phyloP scores from a whole-genome alignment of 2,888 invertebrate species.

The Polyommatus iphigenia region DNA sequence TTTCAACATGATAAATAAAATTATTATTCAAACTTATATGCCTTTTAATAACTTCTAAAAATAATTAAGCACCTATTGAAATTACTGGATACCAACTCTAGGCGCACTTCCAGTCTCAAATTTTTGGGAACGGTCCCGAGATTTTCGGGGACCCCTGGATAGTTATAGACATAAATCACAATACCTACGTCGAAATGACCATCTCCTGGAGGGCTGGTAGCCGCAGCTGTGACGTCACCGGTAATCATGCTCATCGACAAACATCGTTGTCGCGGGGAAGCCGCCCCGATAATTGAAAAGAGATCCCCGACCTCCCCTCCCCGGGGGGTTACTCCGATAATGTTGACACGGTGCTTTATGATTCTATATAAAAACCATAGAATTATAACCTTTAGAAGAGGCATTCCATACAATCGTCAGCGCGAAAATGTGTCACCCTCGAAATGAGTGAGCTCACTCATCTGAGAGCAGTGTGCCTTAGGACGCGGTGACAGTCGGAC shows the following conservation, averaged over 20 bases:
- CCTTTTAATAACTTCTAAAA: neutral
- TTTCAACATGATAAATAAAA: neutral
- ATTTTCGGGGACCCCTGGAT: neutral
- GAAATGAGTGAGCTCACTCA: too few species aligned
- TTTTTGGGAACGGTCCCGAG: neutral
- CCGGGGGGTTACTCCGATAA: neutral
- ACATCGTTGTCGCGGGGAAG: neutral
- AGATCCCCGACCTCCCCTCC: neutral
- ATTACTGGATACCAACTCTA: too few species aligned
- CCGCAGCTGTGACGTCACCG: neutral
- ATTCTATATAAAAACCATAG: slow-evolving; percentile 2
- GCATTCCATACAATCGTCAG: too few species aligned
- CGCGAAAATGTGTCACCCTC: too few species aligned
- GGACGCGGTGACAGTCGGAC: too few species aligned
- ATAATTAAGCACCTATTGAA: too few species aligned
- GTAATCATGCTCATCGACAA: neutral
- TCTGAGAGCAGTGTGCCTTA: too few species aligned
- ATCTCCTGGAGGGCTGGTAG: neutral
- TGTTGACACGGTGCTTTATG: slow-evolving; percentile 14
- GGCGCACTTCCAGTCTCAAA: neutral
- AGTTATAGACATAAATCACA: too few species aligned
- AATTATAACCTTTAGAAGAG: too few species aligned
- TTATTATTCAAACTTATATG: neutral
- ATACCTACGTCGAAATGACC: too few species aligned
- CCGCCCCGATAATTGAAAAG: slow-evolving; percentile 12